Evolutionary conservation across 2,113 vertebrate species (phyloP).

Genomic region (Anseranas semipalmata): DNA sequence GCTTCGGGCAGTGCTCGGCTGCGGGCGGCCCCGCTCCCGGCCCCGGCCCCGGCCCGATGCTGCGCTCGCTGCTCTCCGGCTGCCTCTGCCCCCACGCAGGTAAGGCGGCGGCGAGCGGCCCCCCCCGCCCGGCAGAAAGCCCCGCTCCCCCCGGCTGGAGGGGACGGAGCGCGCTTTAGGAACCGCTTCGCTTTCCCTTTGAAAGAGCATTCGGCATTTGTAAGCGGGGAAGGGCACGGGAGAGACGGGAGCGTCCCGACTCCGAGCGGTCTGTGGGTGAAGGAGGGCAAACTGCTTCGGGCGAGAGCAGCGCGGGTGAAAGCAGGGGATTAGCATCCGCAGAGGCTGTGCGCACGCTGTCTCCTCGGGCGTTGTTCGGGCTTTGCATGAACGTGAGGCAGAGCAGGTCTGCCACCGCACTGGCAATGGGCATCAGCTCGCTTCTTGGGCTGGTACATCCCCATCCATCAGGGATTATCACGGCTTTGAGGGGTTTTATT

Average conservation of each 20-base stretch:
- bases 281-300: background rate
- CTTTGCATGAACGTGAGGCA: rapidly evolving
- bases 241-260: background rate
- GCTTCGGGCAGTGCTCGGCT: no score
- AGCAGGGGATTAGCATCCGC: rapidly evolving
- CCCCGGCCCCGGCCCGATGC: background rate
- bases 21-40: background rate
- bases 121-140: no score
- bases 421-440: rapidly evolving
- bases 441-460: background rate
- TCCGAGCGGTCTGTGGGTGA: background rate
- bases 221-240: background rate
- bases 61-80: constrained; percentile 46
- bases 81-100: constrained; percentile 52
- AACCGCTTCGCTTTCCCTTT: background rate
- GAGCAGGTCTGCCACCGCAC: background rate
- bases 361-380: background rate
- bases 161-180: background rate
- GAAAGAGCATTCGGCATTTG: background rate
- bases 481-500: background rate
- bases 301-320: rapidly evolving
- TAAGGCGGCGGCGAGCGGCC: background rate
- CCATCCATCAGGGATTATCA: background rate
- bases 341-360: background rate
- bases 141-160: background rate